Evolutionary conservation across 2,888 invertebrate species (phyloP).

Genomic region (Polyploca ridens): DNA sequence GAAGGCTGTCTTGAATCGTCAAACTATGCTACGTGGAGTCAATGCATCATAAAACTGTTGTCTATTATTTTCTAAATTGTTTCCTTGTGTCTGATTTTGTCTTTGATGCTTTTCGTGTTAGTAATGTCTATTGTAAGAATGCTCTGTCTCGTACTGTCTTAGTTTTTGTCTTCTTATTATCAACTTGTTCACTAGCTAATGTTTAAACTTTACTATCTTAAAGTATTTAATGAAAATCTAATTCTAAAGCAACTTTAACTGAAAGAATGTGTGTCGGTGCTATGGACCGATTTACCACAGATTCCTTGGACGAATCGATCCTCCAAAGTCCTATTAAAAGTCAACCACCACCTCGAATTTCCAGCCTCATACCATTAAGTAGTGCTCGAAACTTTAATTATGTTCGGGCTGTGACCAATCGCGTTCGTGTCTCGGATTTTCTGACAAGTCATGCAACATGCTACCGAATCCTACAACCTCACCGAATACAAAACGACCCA

Average conservation of each 20-base stretch:
- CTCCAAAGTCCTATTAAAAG: slow-evolving; percentile 81
- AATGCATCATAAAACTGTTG: neutral
- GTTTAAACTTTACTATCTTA: neutral
- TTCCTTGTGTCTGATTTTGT: neutral
- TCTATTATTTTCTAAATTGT: neutral
- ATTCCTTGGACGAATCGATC: slow-evolving; percentile 72
- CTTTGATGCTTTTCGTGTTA: neutral
- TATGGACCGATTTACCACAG: slow-evolving; percentile 66
- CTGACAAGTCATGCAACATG: slow-evolving; percentile 82
- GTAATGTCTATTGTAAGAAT: neutral
- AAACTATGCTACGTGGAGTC: neutral
- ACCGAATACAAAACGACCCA: slow-evolving; percentile 36
- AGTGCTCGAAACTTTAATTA: slow-evolving; percentile 84
- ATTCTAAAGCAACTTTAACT: neutral
- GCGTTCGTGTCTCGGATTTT: slow-evolving; percentile 81
- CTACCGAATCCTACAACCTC: slow-evolving; percentile 76
- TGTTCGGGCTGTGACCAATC: slow-evolving; percentile 84
- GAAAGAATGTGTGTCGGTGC: slow-evolving; percentile 18
- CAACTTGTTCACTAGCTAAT: neutral
- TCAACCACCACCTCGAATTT: slow-evolving; percentile 80
- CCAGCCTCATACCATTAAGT: slow-evolving; percentile 81
- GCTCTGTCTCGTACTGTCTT: neutral
- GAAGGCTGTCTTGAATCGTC: slow-evolving; percentile 10
- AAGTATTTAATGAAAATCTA: neutral
- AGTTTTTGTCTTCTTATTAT: neutral